phyloP scores from a whole-genome alignment of 2,888 invertebrate species.

The Calephelis perditalis region DNA sequence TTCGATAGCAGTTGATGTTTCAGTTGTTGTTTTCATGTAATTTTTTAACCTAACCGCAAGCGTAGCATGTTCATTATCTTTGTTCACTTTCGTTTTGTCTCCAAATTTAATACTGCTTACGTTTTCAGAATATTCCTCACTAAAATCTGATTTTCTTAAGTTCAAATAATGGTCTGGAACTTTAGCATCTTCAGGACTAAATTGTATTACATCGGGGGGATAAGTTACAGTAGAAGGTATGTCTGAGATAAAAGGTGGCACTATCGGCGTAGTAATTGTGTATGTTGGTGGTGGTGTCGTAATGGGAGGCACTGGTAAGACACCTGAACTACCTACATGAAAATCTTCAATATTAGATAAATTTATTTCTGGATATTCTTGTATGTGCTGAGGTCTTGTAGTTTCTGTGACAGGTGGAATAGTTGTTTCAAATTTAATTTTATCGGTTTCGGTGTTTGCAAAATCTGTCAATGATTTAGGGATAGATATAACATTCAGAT shows the following conservation, averaged over 20 bases:
- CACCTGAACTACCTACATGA: slow-evolving; percentile 62
- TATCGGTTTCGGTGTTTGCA: background rate
- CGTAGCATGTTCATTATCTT: slow-evolving; percentile 36
- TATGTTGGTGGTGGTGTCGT: slow-evolving; percentile 29
- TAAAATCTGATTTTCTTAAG: slow-evolving; percentile 26
- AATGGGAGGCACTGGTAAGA: slow-evolving; percentile 48
- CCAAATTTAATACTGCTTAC: slow-evolving; percentile 12
- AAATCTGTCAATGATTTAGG: slow-evolving; percentile 2
- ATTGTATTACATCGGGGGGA: slow-evolving; percentile 54
- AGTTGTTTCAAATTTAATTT: slow-evolving; percentile 24
- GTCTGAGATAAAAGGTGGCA: slow-evolving; percentile 41
- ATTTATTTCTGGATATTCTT: slow-evolving; percentile 42
- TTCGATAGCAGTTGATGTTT: slow-evolving; percentile 18
- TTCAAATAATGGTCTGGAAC: slow-evolving; percentile 50
- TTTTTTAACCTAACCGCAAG: slow-evolving; percentile 50
- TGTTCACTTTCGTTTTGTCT: slow-evolving; percentile 19
- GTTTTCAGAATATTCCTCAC: slow-evolving; percentile 20
- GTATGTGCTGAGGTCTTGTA: slow-evolving; percentile 32
- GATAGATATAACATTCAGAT: background rate
- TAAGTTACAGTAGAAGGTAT: slow-evolving; percentile 39
- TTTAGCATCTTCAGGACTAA: slow-evolving; percentile 63
- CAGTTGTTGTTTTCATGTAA: slow-evolving; percentile 34
- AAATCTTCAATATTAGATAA: slow-evolving; percentile 58
- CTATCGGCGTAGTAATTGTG: slow-evolving; percentile 35
- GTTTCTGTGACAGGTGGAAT: slow-evolving; percentile 27